Evolutionary conservation across 2,797 vertebrate genomes (phyloP).

Genomic region (Pterois miles): DNA sequence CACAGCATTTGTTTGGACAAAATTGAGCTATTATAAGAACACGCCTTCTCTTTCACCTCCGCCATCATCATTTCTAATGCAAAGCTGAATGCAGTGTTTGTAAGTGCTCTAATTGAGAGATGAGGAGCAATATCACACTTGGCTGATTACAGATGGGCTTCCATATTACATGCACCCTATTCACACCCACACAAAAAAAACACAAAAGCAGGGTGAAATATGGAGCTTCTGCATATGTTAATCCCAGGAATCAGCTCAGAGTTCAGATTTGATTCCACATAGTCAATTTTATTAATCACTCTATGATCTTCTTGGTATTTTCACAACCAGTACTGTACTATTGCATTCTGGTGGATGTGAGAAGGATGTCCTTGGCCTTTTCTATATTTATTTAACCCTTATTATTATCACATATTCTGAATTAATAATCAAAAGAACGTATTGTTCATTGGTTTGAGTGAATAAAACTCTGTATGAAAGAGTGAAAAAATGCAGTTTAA

Average conservation of each 20-base stretch:
- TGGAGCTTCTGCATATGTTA: constrained; percentile 31
- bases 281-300: constrained; percentile 42
- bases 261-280: constrained; percentile 28
- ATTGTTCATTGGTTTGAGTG: constrained; percentile 15
- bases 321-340: neutral
- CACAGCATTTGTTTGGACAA: constrained; percentile 1
- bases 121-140: constrained; percentile 77
- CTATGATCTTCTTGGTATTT: neutral
- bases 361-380: neutral
- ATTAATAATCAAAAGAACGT: constrained; percentile 33
- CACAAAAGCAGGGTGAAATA: constrained; percentile 47
- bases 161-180: constrained; percentile 42
- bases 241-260: constrained; percentile 37
- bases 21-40: constrained; percentile 52
- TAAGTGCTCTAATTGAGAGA: constrained; percentile 76
- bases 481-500: constrained; percentile 32
- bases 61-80: constrained; percentile 30
- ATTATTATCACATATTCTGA: constrained; percentile 22
- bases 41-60: constrained; percentile 29
- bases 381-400: constrained; percentile 1
- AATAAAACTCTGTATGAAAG: constrained; percentile 19
- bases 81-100: constrained; percentile 47
- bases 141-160: constrained; percentile 74
- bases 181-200: constrained; percentile 49
- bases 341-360: constrained; percentile 10